phyloP scores from a whole-genome alignment of 2,113 vertebrate genomes.

The Bothrops jararaca region DNA sequence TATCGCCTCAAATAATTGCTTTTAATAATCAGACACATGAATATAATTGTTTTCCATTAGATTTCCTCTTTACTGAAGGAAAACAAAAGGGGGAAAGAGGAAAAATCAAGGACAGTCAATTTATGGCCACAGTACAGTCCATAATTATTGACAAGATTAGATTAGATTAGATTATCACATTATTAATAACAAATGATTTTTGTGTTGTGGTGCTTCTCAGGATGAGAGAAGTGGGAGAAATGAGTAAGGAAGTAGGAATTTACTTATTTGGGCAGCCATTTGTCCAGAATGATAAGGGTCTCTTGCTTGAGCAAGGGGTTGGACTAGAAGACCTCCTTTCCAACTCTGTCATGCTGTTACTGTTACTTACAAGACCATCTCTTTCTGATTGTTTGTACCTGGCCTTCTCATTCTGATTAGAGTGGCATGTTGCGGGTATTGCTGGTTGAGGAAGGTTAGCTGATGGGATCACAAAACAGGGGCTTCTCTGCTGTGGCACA shows the following conservation, averaged over 20 bases:
- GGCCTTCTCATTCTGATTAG: not conserved
- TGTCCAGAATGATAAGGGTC: not conserved
- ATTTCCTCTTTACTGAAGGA: not conserved
- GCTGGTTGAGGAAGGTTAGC: not conserved
- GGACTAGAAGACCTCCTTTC: not conserved
- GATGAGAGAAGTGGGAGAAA: not conserved
- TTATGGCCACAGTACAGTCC: not conserved
- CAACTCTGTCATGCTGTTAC: too few species aligned
- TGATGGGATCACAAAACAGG: not conserved
- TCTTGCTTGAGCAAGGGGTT: not conserved
- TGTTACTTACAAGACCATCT: not conserved
- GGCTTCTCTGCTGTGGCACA: not conserved
- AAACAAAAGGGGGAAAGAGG: not conserved
- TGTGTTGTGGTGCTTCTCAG: not conserved
- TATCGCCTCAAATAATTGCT: not conserved
- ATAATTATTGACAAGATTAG: not conserved
- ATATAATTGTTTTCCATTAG: not conserved
- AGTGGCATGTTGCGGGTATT: not conserved
- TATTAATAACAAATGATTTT: not conserved
- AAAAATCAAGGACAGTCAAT: not conserved
- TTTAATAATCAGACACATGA: not conserved
- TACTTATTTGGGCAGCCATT: not conserved
- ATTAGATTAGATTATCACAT: not conserved
- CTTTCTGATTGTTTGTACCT: not conserved
- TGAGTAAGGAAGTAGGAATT: not conserved